Conservation (phyloP, 23 tunicate genomes). For the Clavelina lepadiformis region DNA sequence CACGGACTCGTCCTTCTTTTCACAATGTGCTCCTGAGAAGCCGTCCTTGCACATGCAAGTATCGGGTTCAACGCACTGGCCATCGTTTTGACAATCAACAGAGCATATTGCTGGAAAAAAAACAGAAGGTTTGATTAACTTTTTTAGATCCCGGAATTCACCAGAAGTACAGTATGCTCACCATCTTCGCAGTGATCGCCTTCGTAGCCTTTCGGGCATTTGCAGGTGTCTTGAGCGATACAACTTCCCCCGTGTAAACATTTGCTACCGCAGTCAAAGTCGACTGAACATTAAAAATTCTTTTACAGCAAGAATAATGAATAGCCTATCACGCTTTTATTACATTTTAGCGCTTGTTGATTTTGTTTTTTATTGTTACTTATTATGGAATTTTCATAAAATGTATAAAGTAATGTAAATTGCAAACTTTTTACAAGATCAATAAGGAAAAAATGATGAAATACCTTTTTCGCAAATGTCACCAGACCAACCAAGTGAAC, state of each 20-base stretch:
- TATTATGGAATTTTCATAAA: too few relatives aligned
- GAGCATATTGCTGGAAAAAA: slow-evolving; percentile 57
- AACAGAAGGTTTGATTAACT: not conserved
- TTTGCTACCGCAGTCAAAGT: slow-evolving; percentile 59
- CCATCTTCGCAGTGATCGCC: slow-evolving; percentile 80
- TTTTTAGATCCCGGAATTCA: not conserved
- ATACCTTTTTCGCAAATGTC: slow-evolving; percentile 35
- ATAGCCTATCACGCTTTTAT: too few relatives aligned
- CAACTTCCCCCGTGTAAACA: slow-evolving; percentile 79
- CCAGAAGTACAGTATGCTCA: slow-evolving; percentile 6
- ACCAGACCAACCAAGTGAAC: slow-evolving; percentile 45
- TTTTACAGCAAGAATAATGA: too few relatives aligned
- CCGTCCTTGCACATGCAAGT: slow-evolving; percentile 65
- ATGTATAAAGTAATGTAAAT: not conserved
- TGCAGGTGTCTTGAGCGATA: slow-evolving; percentile 47
- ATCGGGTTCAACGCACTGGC: slow-evolving; percentile 52
- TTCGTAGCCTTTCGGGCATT: slow-evolving; percentile 53
- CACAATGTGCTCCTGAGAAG: slow-evolving; percentile 52
- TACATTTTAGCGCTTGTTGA: too few relatives aligned
- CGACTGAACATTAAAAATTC: slow-evolving; percentile 25
- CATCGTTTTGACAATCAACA: slow-evolving; percentile 56
- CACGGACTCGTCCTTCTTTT: slow-evolving; percentile 3
- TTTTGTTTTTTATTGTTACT: too few relatives aligned
- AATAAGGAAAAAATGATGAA: slow-evolving; percentile 1
- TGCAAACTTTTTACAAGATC: not conserved